Evolutionary conservation across 2,888 invertebrate species (phyloP), one percentile per base, ranked within the genome.

Genomic region (Oeneis ivallda): DNA sequence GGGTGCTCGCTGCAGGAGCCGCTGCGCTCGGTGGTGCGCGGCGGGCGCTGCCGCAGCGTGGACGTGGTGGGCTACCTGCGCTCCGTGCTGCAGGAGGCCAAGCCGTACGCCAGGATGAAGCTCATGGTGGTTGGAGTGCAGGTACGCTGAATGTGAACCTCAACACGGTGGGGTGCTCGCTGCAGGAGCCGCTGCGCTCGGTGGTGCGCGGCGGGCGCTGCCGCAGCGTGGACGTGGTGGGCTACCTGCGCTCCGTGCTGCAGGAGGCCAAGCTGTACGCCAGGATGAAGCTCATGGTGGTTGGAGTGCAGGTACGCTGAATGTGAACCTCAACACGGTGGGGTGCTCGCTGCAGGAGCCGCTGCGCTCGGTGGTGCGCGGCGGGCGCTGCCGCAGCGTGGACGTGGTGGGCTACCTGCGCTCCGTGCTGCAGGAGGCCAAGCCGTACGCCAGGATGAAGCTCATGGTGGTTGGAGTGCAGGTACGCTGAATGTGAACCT

Each of bases 81-180:
- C 86, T 96, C 96, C 0, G 96, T 90, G 72, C 79, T 92, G 69
- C 97, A 97, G 83, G 97, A 97, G 86, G 98, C 99, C 0, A 95
- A 96, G 75, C 96, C 97, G 0, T 99, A 99, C 85, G 96, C 98
- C 0, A 93, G 98, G 64, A 96, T 99, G 96, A 98, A 99, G 84
- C 92, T 99, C 17, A 98, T 98, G 98, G 95, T 99, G 58, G 98
- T 98, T 0, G 98, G 99, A 0, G 94, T 97, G 1, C 98, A 98
- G 86, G 90, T 89, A 1, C 62, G 67, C n/a, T n/a, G n/a, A n/a
- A n/a, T n/a, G n/a, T n/a, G 99, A 99, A 98, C 88, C 92, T 99
- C 47, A 98, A 97, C 85, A 96, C 98, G 2, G 94, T 95, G 52
- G 98, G 98, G 2, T 99, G 99, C 79, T 93, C 95, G 34, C 91